Evolutionary conservation across 37 sponge, comb jelly and placozoan species (phyloP).

Genomic region (Agelas oroides): DNA sequence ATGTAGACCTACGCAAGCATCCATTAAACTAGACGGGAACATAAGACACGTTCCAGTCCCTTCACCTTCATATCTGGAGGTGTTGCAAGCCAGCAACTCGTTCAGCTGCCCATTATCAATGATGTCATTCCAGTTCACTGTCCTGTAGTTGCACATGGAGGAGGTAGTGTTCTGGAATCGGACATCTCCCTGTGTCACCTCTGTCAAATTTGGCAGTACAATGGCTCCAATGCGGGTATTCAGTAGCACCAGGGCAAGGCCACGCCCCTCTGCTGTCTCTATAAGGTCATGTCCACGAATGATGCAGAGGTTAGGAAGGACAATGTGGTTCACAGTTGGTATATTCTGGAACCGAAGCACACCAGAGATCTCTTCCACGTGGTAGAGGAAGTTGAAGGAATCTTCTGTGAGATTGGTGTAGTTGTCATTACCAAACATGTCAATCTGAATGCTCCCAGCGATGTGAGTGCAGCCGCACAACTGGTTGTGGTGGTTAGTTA

Average conservation of each 20-base stretch:
- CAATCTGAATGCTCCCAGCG: conserved; percentile 39
- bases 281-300: conserved; percentile 32
- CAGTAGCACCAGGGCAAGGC: too few relatives aligned
- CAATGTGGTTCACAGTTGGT: conserved; percentile 21
- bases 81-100: neutral
- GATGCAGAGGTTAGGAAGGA: conserved; percentile 54
- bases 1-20: neutral
- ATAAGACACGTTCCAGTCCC: too few relatives aligned
- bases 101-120: neutral
- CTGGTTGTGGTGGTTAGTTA: neutral
- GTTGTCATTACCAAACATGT: neutral
- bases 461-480: conserved; percentile 65
- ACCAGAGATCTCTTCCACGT: too few relatives aligned
- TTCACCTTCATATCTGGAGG: too few relatives aligned
- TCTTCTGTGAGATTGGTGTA: neutral
- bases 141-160: too few relatives aligned
- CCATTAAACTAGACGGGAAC: too few relatives aligned
- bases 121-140: conserved; percentile 71
- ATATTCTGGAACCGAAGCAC: too few relatives aligned
- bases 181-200: conserved; percentile 47
- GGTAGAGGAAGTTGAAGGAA: too few relatives aligned
- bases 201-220: conserved; percentile 50
- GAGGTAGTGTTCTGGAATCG: neutral
- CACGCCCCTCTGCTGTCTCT: too few relatives aligned
- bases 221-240: conserved; percentile 4